Evolutionary conservation across 2,888 invertebrate species (phyloP), one percentile per base, ranked within the genome.

Genomic region (Embidobia sp.): DNA sequence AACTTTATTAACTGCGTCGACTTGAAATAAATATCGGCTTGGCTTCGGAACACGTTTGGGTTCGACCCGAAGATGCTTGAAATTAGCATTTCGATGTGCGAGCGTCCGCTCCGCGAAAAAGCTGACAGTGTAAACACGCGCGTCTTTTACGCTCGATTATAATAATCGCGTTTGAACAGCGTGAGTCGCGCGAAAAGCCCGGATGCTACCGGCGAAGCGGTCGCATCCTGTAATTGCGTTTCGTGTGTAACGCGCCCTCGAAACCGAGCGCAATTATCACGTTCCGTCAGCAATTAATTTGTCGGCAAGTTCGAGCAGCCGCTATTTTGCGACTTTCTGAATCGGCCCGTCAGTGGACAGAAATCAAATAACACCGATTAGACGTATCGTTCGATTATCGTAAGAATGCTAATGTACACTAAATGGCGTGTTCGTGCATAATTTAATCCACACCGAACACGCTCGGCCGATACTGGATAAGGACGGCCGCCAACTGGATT

Each of bases 381-480:
- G 26, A 49, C 31, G 29, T 57, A 64, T 70, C 46, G 27, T 1
- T 42, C 40, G 63, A 40, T 72, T 49, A 73, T 33, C 72, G 42
- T 73, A 64, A 73, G 57, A 73, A 73, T 73, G 53, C 46, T 72
- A 61, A 72, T 72, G 48, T 51, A 35, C 51, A 49, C 53, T 48
- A 55, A 72, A 72, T 63, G 26, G 40, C 55, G 46, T 72, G 48
- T 72, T 63, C 26, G 29, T 48, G 48, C 44, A 63, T 63, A 72
- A 72, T 63, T 72, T 63, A 53, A 72, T 63, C 33, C 40, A 13
- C 16, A 7, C 18, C 8, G 31, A 63, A 33, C 72, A 55, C 55
- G 33, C 31, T 63, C 26, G 44, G n/a, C 44, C 35, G 55, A 55
- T 48, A 48, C 10, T 19, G 63, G 48, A 72, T 72, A 63, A 72